Evolutionary conservation across 35 echinoderm and acorn worm genomes (phyloP).

Genomic region (Diadema setosum): DNA sequence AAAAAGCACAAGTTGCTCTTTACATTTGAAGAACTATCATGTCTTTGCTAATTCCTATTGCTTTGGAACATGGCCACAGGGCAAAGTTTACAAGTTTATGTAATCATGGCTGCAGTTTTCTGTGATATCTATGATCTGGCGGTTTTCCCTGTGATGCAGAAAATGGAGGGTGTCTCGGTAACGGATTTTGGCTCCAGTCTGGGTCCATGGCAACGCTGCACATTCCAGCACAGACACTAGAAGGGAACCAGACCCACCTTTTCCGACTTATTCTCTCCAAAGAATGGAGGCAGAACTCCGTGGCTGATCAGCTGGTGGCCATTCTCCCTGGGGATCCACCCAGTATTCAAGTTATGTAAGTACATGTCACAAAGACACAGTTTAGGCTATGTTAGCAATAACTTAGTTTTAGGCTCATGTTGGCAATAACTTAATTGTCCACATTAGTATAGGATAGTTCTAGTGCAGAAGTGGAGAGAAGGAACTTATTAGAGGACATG

Average conservation of each 20-base stretch:
- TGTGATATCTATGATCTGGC: too few species aligned
- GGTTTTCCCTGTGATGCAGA: too few species aligned
- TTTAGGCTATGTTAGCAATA: too few species aligned
- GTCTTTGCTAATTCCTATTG: too few species aligned
- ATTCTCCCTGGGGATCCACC: conserved; percentile 64
- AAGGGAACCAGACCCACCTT: conserved; percentile 66
- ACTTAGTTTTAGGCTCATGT: neutral
- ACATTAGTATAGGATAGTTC: neutral
- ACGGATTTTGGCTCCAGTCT: conserved; percentile 40
- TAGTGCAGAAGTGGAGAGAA: too few species aligned
- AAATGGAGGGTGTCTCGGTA: conserved; percentile 44
- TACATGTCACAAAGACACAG: too few species aligned
- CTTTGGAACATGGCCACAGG: too few species aligned
- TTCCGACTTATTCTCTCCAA: conserved; percentile 43
- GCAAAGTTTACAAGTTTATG: too few species aligned
- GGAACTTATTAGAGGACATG: too few species aligned
- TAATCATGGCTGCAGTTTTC: too few species aligned
- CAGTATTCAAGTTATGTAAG: conserved; percentile 50
- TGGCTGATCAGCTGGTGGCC: conserved; percentile 28
- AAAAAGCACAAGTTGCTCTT: too few species aligned
- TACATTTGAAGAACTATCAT: too few species aligned
- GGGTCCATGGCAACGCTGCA: neutral
- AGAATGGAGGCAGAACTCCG: conserved; percentile 2
- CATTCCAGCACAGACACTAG: conserved; percentile 54
- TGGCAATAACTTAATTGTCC: neutral